These are phyloP conservation scores for Microcebus ravelobensis DNA, from an alignment of 2,113 vertebrate species.

Conservation along the genomic window DNA sequence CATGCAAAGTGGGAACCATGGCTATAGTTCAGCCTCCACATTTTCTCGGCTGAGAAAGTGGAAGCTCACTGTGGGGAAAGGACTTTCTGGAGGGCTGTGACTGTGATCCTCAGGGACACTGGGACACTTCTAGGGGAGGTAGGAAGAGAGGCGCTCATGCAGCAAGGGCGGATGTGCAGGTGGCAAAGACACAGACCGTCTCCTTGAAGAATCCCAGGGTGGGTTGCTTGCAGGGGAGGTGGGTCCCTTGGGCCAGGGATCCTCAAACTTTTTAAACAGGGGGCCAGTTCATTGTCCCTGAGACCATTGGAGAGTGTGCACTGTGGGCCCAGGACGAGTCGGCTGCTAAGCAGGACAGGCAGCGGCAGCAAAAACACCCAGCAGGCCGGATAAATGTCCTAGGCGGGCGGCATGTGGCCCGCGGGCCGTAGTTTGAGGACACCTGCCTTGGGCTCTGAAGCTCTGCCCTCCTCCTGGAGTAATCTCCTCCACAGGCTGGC, in stretches of 20 bases:
- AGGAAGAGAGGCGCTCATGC: background rate
- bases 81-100: background rate
- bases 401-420: no score
- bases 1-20: background rate
- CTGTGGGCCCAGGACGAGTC: no score
- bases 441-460: no score
- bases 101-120: background rate
- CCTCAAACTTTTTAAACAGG: no score
- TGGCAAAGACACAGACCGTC: fast-evolving
- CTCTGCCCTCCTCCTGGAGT: background rate
- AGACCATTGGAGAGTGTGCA: no score
- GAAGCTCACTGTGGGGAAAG: background rate
- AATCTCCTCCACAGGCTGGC: background rate
- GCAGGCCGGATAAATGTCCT: no score
- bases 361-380: no score
- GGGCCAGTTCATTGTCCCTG: no score
- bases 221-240: background rate
- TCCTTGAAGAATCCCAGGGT: background rate
- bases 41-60: background rate
- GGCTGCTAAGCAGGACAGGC: no score
- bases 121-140: background rate
- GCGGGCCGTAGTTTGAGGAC: no score
- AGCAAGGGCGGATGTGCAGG: background rate
- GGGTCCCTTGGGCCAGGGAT: background rate
- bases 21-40: background rate